Percentiles rank a stretch among this genome's conserved stretches.
phyloP scores from a whole-genome alignment of 30 jellyfish, hydroid and myxozoan species.

The Chironex yamaguchii region DNA sequence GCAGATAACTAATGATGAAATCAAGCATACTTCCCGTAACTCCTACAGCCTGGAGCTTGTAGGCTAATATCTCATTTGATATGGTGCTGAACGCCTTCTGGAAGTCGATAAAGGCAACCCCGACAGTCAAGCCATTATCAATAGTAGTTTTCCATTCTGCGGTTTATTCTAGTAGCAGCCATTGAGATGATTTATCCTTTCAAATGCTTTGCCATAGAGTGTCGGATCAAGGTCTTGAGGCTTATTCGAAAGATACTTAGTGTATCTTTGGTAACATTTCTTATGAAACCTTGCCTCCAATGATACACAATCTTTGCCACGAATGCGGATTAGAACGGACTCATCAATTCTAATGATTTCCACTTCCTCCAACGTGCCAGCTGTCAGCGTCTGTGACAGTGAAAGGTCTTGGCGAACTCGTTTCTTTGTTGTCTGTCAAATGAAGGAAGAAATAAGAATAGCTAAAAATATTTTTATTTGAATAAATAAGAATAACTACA shows the following conservation, averaged over 20 bases:
- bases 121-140: conserved; percentile 64
- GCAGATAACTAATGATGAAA: conserved; percentile 40
- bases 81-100: conserved; percentile 53
- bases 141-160: conserved; percentile 54
- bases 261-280: conserved; percentile 56
- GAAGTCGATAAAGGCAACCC: conserved; percentile 59
- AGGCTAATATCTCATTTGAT: conserved; percentile 24
- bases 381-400: conserved; percentile 46
- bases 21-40: conserved; percentile 50
- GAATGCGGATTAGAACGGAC: conserved; percentile 31
- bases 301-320: conserved; percentile 53
- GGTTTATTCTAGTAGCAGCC: too few species aligned
- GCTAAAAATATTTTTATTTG: too few species aligned
- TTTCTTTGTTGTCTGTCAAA: conserved; percentile 16
- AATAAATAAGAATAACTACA: too few species aligned
- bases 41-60: conserved; percentile 64
- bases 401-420: conserved; percentile 48
- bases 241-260: conserved; percentile 44
- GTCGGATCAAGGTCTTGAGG: conserved; percentile 36
- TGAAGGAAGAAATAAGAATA: neutral
- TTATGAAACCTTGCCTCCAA: conserved; percentile 62
- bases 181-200: too few species aligned
- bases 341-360: conserved; percentile 13
- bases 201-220: conserved; percentile 48
- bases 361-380: conserved; percentile 11